Evolutionary conservation across 2,888 invertebrate species (phyloP).

Genomic region (Drosophila kuntzei): DNA sequence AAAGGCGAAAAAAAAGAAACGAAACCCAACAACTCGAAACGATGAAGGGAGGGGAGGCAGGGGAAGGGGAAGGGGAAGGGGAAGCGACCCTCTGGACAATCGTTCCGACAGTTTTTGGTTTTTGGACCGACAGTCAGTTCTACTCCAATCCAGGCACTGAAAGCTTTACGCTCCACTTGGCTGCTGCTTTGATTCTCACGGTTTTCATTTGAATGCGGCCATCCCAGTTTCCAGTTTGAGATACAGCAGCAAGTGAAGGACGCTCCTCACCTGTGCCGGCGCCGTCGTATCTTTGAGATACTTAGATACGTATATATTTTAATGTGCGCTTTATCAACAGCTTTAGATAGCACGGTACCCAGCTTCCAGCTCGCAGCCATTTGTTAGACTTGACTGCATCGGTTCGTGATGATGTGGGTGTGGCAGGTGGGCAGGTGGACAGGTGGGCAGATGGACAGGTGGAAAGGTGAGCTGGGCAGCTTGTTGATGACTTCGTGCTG

Average conservation of each 20-base stretch:
- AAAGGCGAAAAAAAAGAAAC: slow-evolving; percentile 50
- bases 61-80: background rate
- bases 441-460: slow-evolving; percentile 4
- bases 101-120: slow-evolving; percentile 58
- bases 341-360: slow-evolving; percentile 60
- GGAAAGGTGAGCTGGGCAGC: slow-evolving; percentile 30
- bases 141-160: slow-evolving; percentile 64
- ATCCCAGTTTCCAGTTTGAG: slow-evolving; percentile 13
- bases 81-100: slow-evolving; percentile 57
- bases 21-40: slow-evolving; percentile 60
- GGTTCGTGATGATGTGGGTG: slow-evolving; percentile 45
- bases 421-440: slow-evolving; percentile 28
- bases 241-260: slow-evolving; percentile 35
- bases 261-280: slow-evolving; percentile 48
- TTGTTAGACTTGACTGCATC: slow-evolving; percentile 63
- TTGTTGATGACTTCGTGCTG: slow-evolving; percentile 57
- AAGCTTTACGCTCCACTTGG: slow-evolving; percentile 76
- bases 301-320: slow-evolving; percentile 75
- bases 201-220: slow-evolving; percentile 77
- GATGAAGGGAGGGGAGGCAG: background rate
- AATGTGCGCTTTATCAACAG: slow-evolving; percentile 79
- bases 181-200: slow-evolving; percentile 78
- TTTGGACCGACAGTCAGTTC: slow-evolving; percentile 45
- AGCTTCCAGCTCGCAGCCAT: slow-evolving; percentile 43
- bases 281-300: slow-evolving; percentile 67